Conservation (phyloP, 2,888 invertebrate genomes). For the Yponomeuta cagnagella region DNA sequence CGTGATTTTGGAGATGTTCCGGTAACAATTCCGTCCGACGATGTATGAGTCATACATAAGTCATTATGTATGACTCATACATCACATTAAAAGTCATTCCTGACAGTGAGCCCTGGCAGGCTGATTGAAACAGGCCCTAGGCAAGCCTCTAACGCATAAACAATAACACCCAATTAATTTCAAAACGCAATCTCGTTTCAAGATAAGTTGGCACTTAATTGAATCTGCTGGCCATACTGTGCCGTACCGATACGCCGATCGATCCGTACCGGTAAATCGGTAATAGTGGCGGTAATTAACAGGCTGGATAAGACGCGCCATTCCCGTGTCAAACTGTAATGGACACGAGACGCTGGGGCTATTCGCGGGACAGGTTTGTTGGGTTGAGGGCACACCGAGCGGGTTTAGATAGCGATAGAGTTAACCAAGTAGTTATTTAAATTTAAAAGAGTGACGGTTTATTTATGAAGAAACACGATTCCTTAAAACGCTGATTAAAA, state of each 20-base stretch:
- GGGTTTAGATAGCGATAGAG: background rate
- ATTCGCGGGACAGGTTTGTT: background rate
- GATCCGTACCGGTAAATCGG: slow-evolving; percentile 57
- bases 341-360: background rate
- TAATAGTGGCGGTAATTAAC: slow-evolving; percentile 20
- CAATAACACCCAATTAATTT: slow-evolving; percentile 3
- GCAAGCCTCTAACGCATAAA: background rate
- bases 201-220: background rate
- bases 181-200: background rate
- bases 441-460: no score
- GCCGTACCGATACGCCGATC: slow-evolving; percentile 41
- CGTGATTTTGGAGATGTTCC: no score
- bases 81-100: no score
- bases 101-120: no score
- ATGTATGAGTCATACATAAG: no score
- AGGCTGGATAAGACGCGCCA: slow-evolving; percentile 26
- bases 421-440: background rate
- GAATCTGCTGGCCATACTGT: background rate
- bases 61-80: no score
- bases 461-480: no score
- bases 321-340: slow-evolving; percentile 15
- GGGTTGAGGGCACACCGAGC: background rate
- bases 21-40: no score
- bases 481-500: no score
- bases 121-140: background rate